Evolutionary conservation across 2,113 vertebrate species (phyloP).

Genomic region (Octodon degus): DNA sequence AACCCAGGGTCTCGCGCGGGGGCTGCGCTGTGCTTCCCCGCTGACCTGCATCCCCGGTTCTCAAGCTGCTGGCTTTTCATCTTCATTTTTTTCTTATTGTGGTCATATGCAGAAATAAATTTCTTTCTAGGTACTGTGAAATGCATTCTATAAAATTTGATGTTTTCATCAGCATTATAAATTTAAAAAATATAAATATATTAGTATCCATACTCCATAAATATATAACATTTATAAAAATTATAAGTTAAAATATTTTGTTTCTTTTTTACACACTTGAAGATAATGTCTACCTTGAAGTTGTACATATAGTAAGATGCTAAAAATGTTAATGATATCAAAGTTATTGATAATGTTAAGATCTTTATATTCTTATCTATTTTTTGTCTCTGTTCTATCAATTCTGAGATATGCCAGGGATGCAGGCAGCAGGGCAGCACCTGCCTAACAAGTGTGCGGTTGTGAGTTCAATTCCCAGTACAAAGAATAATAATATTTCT

Average conservation of each 20-base stretch:
- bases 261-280: neutral
- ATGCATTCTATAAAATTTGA: constrained; percentile 6
- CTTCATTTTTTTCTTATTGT: neutral
- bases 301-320: neutral
- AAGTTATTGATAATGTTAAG: neutral
- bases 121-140: constrained; percentile 23
- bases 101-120: neutral
- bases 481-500: too few species aligned
- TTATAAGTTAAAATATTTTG: neutral
- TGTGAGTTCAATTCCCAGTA: too few species aligned
- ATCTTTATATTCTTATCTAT: neutral
- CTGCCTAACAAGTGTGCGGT: too few species aligned
- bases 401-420: neutral
- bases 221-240: neutral
- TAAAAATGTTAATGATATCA: constrained; percentile 25
- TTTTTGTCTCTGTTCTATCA: neutral
- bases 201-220: neutral
- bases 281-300: constrained; percentile 36
- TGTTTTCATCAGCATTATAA: neutral
- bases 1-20: neutral
- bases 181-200: neutral
- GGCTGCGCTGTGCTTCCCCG: neutral
- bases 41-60: neutral
- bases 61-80: constrained; percentile 11
- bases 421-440: too few species aligned